Evolutionary conservation across 2,888 invertebrate species (phyloP), one percentile per base, ranked within the genome.

Genomic region (Leucania comma): DNA sequence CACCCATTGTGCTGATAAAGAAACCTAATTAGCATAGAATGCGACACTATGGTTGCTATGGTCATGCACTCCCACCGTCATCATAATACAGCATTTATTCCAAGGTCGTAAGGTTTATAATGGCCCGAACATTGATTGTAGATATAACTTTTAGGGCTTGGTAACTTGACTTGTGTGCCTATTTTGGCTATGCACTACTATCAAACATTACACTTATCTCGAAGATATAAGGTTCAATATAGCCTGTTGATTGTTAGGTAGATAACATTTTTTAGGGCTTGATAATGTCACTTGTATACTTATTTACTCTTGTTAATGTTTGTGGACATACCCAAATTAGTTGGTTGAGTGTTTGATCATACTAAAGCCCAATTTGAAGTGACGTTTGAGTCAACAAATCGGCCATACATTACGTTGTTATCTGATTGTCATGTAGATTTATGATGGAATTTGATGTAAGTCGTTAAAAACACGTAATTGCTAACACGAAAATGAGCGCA

Each of bases 11-110:
- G 17, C 68, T 59, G 68, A 59, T 78, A 78, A 84, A 84, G 80
- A 82, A 75, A 70, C 67, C 69, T 72, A 81, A 88, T 88, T 88
- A 84, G 84, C 91, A 92, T 92, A 90, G 87, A 91, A 91, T 90
- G 88, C 79, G 87, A 83, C 85, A 83, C 71, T 64, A 71, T 26
- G 12, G 53, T 38, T 84, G 83, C 71, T 64, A 71, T 26, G 12
- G 53, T 38, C 74, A 48, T 71, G 62, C 57, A 58, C 66, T 68
- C 61, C 72, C 72, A 69, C 68, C 10, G 22, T 46, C n/a, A 59
- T 70, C 42, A 72, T 67, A 71, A 69, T 78, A 62, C 51, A 51
- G 54, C 46, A 51, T 54, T 76, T 86, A 84, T 70, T n/a, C 24
- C 81, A 82, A 82, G 82, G 77, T 0, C 17, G 14, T 70, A 78